phyloP scores from a whole-genome alignment of 2,888 invertebrate species.

The Clitarchus hookeri region DNA sequence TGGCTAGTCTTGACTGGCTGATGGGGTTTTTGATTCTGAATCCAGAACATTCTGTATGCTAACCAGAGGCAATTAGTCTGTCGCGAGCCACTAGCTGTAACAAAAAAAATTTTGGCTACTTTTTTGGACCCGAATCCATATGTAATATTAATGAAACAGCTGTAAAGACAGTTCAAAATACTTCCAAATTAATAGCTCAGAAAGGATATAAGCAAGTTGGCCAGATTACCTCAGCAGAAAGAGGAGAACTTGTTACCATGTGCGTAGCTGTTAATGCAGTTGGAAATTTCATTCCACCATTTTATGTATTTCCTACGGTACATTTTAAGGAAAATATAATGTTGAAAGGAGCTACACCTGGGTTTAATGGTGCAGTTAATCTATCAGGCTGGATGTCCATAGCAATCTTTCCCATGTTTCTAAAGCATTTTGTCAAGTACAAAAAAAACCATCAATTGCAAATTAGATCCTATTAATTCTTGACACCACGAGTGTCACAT shows the following conservation, averaged over 20 bases:
- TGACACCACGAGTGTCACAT: slow-evolving; percentile 27
- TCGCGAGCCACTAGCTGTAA: background rate
- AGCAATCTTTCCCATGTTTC: slow-evolving; percentile 15
- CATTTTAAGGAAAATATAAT: background rate
- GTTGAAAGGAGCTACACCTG: background rate
- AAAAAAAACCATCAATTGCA: background rate
- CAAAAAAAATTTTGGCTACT: background rate
- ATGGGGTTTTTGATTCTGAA: background rate
- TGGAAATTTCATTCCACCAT: slow-evolving; percentile 11
- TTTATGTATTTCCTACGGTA: background rate
- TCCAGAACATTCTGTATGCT: background rate
- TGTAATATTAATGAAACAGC: slow-evolving; percentile 11
- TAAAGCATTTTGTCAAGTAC: slow-evolving; percentile 23
- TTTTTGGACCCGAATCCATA: background rate
- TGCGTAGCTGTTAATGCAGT: background rate
- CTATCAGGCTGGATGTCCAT: slow-evolving; percentile 19
- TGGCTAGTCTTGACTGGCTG: background rate
- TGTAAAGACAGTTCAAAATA: slow-evolving; percentile 10
- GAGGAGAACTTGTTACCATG: slow-evolving; percentile 19
- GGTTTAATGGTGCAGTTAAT: background rate
- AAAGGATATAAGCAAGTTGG: slow-evolving; percentile 19
- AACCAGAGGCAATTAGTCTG: slow-evolving; percentile 10
- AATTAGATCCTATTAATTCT: background rate
- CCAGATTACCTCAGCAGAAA: background rate
- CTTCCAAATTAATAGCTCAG: background rate